Evolutionary conservation across 2,888 invertebrate species (phyloP), one percentile per base, ranked within the genome.

Genomic region (Brenthis hecate): DNA sequence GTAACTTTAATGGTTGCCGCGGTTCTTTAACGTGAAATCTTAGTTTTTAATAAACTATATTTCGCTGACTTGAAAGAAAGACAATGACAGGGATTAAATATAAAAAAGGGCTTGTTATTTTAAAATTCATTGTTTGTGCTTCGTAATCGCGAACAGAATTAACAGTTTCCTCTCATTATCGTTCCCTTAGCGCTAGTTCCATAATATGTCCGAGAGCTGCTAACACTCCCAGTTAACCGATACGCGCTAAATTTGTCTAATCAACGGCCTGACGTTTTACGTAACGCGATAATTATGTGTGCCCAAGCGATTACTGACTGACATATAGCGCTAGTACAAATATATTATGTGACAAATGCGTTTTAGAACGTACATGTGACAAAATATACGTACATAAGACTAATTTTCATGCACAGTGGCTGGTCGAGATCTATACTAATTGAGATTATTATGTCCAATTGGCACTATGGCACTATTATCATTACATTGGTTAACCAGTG

Each of bases 1-100:
- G 85, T 86, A 86, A 89, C 84, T 90, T 87, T 86, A 87, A 88
- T 85, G 85, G 86, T 84, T 79, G 85, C 81, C 81, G 81, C 81
- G 86, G 85, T 81, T 88, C 81, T 84, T 86, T 83, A 80, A 81
- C 79, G 81, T 77, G 77, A 81, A 82, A 81, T 84, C 81, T 80
- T 84, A 84, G 85, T 86, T 88, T 85, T 85, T 86, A 83, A 84
- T 87, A 83, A 74, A 74, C 72, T 74, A 66, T 61, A 72, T 71
- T 66, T 56, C 56, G 19, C 19, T 56, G n/a, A 36, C 19, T 51
- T 13, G 53, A 8, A 62, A 13, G 16, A 4, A 19, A 14, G 53
- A 51, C 32, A 62, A 62, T 28, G 36, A 11, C 11, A 11, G 36
- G 36, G 51, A n/a, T n/a, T n/a, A 36, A 16, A 61, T 51, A 36